phyloP scores from a whole-genome alignment of 2,888 invertebrate species.

The Epistrophe grossulariae region DNA sequence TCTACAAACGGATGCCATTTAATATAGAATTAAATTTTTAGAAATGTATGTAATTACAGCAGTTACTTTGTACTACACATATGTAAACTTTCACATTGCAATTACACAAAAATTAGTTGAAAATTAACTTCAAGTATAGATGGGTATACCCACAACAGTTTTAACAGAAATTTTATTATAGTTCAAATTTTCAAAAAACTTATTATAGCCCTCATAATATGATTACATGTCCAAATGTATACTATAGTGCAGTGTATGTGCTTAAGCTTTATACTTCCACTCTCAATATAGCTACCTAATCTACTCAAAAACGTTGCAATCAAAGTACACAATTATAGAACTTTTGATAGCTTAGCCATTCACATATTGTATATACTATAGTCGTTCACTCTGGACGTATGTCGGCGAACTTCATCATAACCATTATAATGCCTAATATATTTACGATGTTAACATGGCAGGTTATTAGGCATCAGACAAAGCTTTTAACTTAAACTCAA shows the following conservation, averaged over 20 bases:
- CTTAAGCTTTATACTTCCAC: constrained; percentile 1
- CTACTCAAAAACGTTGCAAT: constrained; percentile 20
- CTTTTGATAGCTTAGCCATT: constrained; percentile 14
- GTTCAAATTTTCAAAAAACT: not conserved
- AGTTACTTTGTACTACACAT: not conserved
- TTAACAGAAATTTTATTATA: not conserved
- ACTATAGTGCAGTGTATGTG: not conserved
- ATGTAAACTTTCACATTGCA: not conserved
- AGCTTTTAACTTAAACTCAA: constrained; percentile 40
- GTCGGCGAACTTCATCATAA: not conserved
- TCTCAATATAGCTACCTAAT: not conserved
- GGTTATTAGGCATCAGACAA: constrained; percentile 34
- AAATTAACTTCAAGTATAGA: not conserved
- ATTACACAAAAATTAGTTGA: not conserved
- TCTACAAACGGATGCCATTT: not conserved
- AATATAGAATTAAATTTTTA: not conserved
- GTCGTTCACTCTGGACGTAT: not conserved
- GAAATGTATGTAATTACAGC: not conserved
- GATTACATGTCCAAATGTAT: constrained; percentile 17
- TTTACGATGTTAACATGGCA: constrained; percentile 35
- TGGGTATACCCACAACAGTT: not conserved
- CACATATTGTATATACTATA: not conserved
- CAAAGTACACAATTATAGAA: constrained; percentile 28
- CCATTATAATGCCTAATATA: constrained; percentile 3
- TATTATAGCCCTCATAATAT: not conserved